Evolutionary conservation across 2,113 vertebrate species (phyloP).

Genomic region (Leptocoma aspasia): DNA sequence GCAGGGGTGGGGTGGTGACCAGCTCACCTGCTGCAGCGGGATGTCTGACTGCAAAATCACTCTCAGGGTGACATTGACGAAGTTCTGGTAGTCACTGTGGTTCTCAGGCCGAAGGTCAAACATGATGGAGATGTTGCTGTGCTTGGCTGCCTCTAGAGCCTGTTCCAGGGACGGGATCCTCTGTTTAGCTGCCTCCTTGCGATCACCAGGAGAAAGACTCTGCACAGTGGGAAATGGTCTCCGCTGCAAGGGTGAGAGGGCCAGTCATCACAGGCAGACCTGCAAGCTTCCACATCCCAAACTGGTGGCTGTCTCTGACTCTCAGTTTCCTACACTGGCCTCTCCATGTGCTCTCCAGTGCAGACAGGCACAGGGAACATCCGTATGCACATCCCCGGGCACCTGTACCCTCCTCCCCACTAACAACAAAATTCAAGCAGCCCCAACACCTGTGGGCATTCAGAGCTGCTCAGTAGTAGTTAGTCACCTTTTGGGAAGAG

Average conservation of each 20-base stretch:
- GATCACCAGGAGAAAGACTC: constrained; percentile 70
- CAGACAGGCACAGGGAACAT: neutral
- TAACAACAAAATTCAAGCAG: neutral
- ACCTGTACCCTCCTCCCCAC: neutral
- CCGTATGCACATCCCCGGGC: neutral
- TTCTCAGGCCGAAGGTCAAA: constrained; percentile 83
- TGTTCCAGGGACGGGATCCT: constrained; percentile 74
- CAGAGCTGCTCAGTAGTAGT: neutral
- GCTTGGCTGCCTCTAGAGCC: constrained; percentile 67
- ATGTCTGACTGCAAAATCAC: constrained; percentile 72
- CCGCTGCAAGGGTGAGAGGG: constrained; percentile 65
- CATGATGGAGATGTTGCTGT: constrained; percentile 79
- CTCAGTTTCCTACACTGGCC: neutral
- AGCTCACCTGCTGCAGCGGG: constrained; percentile 71
- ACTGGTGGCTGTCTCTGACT: neutral
- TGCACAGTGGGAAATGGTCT: constrained; percentile 77
- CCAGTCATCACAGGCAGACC: neutral
- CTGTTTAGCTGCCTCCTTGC: constrained; percentile 61
- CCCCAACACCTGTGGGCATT: neutral
- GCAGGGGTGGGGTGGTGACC: neutral
- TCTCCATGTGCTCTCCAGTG: neutral
- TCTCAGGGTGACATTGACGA: constrained; percentile 68
- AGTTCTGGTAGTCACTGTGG: constrained; percentile 64
- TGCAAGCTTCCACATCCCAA: neutral
- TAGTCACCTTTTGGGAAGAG: neutral